Percentiles rank a stretch among this genome's conserved stretches.
Evolutionary conservation across 2,888 invertebrate genomes (phyloP).

Genomic region (Corbicula japonica): DNA sequence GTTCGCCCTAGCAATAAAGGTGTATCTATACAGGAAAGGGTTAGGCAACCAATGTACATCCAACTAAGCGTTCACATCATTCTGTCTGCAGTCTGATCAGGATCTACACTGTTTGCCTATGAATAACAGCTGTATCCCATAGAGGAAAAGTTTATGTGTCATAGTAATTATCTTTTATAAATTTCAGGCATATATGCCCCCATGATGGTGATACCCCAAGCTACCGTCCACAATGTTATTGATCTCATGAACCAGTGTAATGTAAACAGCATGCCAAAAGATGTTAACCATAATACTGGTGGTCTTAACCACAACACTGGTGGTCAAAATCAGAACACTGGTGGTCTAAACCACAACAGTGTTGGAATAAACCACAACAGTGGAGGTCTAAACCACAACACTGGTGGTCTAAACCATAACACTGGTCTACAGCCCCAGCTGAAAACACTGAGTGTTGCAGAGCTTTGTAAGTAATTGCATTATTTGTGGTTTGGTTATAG

Average conservation of each 20-base stretch:
- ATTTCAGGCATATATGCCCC: constrained; percentile 78
- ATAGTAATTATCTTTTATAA: neutral
- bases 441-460: constrained; percentile 61
- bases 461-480: constrained; percentile 53
- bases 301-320: constrained; percentile 72
- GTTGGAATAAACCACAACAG: too few species aligned
- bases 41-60: too few species aligned
- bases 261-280: constrained; percentile 78
- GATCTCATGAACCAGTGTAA: constrained; percentile 73
- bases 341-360: constrained; percentile 74
- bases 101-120: too few species aligned
- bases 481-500: too few species aligned
- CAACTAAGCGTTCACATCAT: too few species aligned
- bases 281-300: constrained; percentile 72
- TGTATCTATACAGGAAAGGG: too few species aligned
- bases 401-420: too few species aligned
- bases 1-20: too few species aligned
- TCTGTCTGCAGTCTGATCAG: too few species aligned
- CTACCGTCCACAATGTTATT: constrained; percentile 71
- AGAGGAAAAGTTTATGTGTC: neutral
- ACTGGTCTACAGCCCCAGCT: constrained; percentile 59
- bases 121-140: too few species aligned
- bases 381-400: constrained; percentile 74
- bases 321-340: too few species aligned
- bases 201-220: constrained; percentile 78